Evolutionary conservation across 2,888 invertebrate species (phyloP), one percentile per base, ranked within the genome.

Genomic region (Lapara coniferarum): DNA sequence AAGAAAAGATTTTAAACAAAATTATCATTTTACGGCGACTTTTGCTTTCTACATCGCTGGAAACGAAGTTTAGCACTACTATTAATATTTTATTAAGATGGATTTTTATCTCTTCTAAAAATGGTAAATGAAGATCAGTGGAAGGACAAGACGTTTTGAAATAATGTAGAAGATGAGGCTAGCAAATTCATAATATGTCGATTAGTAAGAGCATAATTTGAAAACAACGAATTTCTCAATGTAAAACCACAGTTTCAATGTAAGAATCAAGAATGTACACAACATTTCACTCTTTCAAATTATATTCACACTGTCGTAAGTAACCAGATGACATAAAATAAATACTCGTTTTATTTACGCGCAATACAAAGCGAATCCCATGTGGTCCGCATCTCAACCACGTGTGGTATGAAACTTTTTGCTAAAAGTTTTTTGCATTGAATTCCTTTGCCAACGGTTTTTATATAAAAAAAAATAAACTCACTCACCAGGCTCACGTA

Each of bases 381-480:
- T 68, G 68, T 70, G 70, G 63, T 66, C 55, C 25, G 57, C 30
- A 51, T 44, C 57, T 53, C 25, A 46, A 30, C 56, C 70, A 88
- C 86, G 85, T 86, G 88, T 84, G 78, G 74, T 73, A 72, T 30
- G 63, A 75, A 73, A 72, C 77, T 85, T 82, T 81, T 82, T 81
- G 77, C 73, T 59, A 68, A 66, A 19, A 14, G 19, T 63, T 85
- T 88, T 87, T 89, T 88, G 82, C 76, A 66, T 69, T 74, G 74
- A 80, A 88, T 88, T 87, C 88, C 84, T 76, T 78, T 59, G 73
- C 75, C 80, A 80, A 82, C 79, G 78, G 79, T 77, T 77, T 73
- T 71, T 46, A 71, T 77, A 80, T 63, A 46, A 19, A 81, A 81
- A 81, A 83, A 81, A 79, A 72, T 76, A 75, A 69, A 69, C 79